Evolutionary conservation across 2,797 vertebrate genomes (phyloP).

Genomic region (Macrochelys suwanniensis): DNA sequence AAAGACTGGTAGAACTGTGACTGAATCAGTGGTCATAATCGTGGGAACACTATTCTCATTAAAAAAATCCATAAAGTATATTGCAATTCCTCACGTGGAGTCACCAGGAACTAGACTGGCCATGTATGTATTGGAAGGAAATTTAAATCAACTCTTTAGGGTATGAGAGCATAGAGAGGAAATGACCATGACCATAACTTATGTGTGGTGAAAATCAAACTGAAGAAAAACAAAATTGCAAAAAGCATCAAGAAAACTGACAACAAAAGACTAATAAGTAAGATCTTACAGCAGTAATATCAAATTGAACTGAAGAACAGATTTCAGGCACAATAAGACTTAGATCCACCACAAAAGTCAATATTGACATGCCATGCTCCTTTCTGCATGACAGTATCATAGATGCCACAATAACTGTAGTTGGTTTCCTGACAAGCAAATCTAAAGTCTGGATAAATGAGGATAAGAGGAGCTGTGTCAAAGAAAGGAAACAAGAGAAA

Average conservation of each 20-base stretch:
- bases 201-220: neutral
- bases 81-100: neutral
- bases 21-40: neutral
- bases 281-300: neutral
- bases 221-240: neutral
- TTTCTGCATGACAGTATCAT: neutral
- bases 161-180: neutral
- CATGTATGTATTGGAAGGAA: neutral
- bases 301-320: neutral
- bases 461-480: neutral
- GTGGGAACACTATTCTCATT: neutral
- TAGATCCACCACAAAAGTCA: neutral
- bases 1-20: neutral
- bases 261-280: neutral
- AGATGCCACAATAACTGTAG: neutral
- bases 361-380: neutral
- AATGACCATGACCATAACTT: fast-evolving
- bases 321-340: neutral
- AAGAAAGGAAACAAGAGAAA: neutral
- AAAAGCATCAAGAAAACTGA: neutral
- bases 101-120: neutral
- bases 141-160: neutral
- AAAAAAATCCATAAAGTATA: neutral
- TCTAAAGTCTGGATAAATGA: neutral
- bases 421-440: neutral